Evolutionary conservation across 2,888 invertebrate species (phyloP).

Genomic region (Punctoribates punctum): DNA sequence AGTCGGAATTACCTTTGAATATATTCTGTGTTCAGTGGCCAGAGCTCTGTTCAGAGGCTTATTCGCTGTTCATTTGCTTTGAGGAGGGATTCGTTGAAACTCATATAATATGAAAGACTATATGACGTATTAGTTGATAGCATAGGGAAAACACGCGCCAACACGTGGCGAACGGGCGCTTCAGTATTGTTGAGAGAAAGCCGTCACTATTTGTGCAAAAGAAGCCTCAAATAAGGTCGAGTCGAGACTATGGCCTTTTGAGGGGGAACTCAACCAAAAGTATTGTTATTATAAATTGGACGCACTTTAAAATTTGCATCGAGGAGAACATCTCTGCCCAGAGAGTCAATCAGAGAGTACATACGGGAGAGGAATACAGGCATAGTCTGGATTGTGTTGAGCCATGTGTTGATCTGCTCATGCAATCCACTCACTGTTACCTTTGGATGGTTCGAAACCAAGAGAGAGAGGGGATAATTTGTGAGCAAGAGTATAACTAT

Average conservation of each 20-base stretch:
- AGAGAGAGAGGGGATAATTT: conserved; percentile 10
- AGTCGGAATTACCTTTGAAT: not conserved
- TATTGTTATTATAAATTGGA: conserved; percentile 7
- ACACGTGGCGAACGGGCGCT: not conserved
- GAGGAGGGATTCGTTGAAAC: not conserved
- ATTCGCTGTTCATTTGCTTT: not conserved
- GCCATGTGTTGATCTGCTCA: conserved; percentile 7
- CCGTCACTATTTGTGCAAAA: not conserved
- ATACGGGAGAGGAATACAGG: not conserved
- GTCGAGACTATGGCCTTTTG: not conserved
- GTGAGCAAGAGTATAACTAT: not conserved
- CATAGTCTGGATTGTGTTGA: not conserved
- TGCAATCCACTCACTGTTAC: conserved; percentile 14
- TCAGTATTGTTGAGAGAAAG: not conserved
- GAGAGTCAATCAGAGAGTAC: not conserved
- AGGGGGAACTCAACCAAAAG: conserved; percentile 1
- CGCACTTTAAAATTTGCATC: not conserved
- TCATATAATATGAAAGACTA: not conserved
- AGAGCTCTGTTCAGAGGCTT: not conserved
- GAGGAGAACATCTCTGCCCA: not conserved
- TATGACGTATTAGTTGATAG: not conserved
- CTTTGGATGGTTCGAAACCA: not conserved
- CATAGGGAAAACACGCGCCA: not conserved
- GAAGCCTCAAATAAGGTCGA: not conserved
- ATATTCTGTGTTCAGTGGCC: not conserved